A percentile compares a stretch with the other conserved stretches of the same genome.
phyloP scores from a whole-genome alignment of 2,797 vertebrate genomes.

The Hemitrygon akajei region DNA sequence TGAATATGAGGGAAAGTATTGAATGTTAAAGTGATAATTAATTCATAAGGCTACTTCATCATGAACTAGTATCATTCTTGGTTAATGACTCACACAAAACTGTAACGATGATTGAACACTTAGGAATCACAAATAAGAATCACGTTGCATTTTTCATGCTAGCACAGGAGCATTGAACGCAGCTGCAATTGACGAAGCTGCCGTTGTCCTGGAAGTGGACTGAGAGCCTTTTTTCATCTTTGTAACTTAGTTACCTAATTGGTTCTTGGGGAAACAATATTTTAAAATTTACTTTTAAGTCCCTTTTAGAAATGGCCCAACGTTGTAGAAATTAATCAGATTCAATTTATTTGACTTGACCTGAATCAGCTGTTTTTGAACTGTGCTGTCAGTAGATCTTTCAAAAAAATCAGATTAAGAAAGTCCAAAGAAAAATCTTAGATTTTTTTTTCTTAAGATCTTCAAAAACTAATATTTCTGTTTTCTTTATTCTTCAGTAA shows the following conservation, averaged over 20 bases:
- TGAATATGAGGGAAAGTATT: neutral
- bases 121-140: neutral
- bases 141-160: neutral
- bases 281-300: neutral
- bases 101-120: no score
- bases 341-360: neutral
- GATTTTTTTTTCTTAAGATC: neutral
- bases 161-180: neutral
- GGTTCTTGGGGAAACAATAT: neutral
- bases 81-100: neutral
- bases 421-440: neutral
- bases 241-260: neutral
- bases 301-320: neutral
- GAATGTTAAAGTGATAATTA: neutral
- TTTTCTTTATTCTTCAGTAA: neutral
- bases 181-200: neutral
- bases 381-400: neutral
- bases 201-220: neutral
- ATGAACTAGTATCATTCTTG: neutral
- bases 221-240: neutral
- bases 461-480: neutral
- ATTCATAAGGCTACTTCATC: neutral
- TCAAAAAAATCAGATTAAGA: no score
- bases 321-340: neutral
- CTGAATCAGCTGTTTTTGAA: neutral